Percentiles rank a stretch among this genome's conserved stretches.
phyloP scores from a whole-genome alignment of 2,888 invertebrate species.

The Aporophyla lueneburgensis region DNA sequence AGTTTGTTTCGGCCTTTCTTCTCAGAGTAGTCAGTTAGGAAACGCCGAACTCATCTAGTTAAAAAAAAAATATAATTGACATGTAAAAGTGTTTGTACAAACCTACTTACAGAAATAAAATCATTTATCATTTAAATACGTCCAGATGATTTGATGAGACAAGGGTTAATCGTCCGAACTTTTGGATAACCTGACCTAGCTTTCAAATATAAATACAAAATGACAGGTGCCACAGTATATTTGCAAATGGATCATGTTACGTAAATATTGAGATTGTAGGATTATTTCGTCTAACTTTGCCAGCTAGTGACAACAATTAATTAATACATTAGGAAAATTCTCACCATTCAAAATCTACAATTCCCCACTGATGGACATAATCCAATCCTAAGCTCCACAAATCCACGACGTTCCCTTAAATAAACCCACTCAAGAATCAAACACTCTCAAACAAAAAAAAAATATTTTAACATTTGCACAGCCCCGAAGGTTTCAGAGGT shows the following conservation, averaged over 20 bases:
- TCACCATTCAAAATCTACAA: background rate
- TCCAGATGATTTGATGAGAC: background rate
- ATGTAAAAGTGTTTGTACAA: no score
- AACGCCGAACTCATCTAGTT: no score
- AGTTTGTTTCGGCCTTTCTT: no score
- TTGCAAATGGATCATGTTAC: background rate
- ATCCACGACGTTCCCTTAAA: background rate
- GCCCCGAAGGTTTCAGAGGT: conserved; percentile 32
- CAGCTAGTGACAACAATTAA: background rate
- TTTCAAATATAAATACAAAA: conserved; percentile 23
- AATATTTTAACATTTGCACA: conserved; percentile 45
- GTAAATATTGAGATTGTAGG: background rate
- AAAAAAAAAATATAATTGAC: no score
- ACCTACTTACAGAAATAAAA: no score
- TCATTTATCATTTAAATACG: no score
- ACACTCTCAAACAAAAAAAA: conserved; percentile 16
- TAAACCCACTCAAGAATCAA: conserved; percentile 13
- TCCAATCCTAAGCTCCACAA: background rate
- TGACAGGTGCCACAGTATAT: background rate
- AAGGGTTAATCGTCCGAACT: conserved; percentile 5
- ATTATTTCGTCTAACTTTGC: background rate
- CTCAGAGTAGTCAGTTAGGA: no score
- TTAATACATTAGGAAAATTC: no score
- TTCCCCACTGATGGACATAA: conserved; percentile 4
- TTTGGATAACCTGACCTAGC: background rate